These are phyloP conservation scores for Lymantria dispar DNA, from an alignment of 2,888 invertebrate species.

Conservation along the genomic window DNA sequence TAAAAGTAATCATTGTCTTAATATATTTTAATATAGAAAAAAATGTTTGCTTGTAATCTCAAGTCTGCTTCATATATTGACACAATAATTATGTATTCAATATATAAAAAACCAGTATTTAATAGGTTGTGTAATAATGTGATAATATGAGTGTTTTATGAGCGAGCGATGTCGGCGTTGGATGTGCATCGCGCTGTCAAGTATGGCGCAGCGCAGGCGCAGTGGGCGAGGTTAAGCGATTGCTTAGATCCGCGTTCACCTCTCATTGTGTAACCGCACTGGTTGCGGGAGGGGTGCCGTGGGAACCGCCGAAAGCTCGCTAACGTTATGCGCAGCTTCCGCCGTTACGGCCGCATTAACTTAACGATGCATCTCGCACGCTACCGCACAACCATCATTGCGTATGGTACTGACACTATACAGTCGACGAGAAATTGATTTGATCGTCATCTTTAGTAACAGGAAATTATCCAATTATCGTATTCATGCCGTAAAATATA, in stretches of 20 bases:
- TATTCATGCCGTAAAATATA: slow-evolving; percentile 45
- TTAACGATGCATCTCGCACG: slow-evolving; percentile 72
- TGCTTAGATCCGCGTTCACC: slow-evolving; percentile 83
- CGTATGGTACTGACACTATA: slow-evolving; percentile 40
- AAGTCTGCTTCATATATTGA: not conserved
- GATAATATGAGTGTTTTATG: slow-evolving; percentile 24
- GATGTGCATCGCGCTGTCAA: slow-evolving; percentile 28
- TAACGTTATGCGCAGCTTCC: slow-evolving; percentile 69
- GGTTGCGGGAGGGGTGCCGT: slow-evolving; percentile 61
- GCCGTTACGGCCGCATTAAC: slow-evolving; percentile 68
- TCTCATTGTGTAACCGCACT: slow-evolving; percentile 77
- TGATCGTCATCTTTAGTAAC: slow-evolving; percentile 64
- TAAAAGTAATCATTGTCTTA: no score
- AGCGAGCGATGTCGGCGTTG: slow-evolving; percentile 35
- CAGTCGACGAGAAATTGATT: slow-evolving; percentile 60
- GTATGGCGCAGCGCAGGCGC: slow-evolving; percentile 49
- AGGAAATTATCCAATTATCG: slow-evolving; percentile 57
- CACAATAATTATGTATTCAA: slow-evolving; percentile 8
- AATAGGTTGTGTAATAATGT: slow-evolving; percentile 26
- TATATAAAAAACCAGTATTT: not conserved
- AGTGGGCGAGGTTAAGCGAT: slow-evolving; percentile 82
- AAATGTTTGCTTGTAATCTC: no score
- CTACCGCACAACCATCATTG: slow-evolving; percentile 41
- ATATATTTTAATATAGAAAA: no score
- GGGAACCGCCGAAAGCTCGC: slow-evolving; percentile 81